Percentiles rank a stretch among this genome's conserved stretches.
Evolutionary conservation across 1,140 invertebrate species (phyloP).

Genomic region (Sycophila sp.): DNA sequence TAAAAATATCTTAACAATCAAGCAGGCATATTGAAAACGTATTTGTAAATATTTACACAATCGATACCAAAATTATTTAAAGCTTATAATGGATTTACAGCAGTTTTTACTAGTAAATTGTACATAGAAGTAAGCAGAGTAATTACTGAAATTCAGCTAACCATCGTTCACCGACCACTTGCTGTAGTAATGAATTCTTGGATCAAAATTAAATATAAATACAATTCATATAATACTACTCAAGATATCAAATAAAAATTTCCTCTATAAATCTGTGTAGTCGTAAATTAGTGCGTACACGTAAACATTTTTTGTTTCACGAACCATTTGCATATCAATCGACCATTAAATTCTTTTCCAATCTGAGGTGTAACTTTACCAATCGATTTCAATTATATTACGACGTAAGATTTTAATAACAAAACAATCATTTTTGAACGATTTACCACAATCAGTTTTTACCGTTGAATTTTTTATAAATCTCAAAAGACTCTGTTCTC

Average conservation of each 20-base stretch:
- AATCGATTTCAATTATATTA: background rate
- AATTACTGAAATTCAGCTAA: too few species aligned
- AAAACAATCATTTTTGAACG: conserved; percentile 4
- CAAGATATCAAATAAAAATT: background rate
- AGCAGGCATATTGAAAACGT: too few species aligned
- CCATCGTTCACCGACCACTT: too few species aligned
- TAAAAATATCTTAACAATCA: too few species aligned
- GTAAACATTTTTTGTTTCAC: background rate
- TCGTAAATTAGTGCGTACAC: background rate
- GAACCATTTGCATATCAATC: conserved; percentile 23
- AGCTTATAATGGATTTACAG: background rate
- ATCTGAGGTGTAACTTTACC: background rate
- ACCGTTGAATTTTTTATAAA: conserved; percentile 1
- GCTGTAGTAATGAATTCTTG: background rate
- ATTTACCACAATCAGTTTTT: conserved; percentile 8
- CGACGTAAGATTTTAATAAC: background rate
- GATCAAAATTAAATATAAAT: conserved; percentile 8
- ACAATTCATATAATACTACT: background rate
- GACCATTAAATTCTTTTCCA: background rate
- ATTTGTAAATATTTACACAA: too few species aligned
- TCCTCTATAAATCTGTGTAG: background rate
- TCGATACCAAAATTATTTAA: background rate
- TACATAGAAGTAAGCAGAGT: conserved; percentile 18
- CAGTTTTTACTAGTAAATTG: background rate
- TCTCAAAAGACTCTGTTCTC: conserved; percentile 11